Base-by-base conservation (phyloP, 2,888 invertebrate genomes). In the Drosophila mimica region DNA sequence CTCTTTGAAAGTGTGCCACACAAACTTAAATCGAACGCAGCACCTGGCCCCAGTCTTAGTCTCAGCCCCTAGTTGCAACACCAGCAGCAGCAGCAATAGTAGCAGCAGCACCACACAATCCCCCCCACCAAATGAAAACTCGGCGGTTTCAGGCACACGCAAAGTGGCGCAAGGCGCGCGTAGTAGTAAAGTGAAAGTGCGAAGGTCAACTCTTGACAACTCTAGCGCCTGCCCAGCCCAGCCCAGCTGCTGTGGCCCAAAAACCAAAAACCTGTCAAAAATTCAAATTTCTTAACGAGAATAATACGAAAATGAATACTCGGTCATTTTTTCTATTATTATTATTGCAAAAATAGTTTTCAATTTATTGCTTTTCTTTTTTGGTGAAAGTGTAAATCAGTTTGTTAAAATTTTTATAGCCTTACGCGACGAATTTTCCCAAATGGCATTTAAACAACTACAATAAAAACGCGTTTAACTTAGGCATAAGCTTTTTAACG, bases 141-240 rank as follows among this genome's bases (percentile, higher is more conserved):
- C 89, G 87, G 83, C 83, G 85, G 85, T 85, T 90, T 85, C 85
- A 85, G 89, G 86, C 82, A 69, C 80, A 79, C 82, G 76, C 76
- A 77, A 77, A 85, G 67, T 71, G 82, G 75, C 58, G 81, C 79
- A 79, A 81, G 88, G 60, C 60, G 83, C 83, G 88, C 83, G 88
- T 84, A 88, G 86, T 89, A 88, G 87, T 90, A 90, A 87, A 87
- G 86, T 87, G 86, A 87, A 87, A 87, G 86, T 87, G 89, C 86
- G 86, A 87, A 87, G 86, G 86, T 87, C 86, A 87, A 88, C 88
- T 77, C 81, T 70, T 70, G 76, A 79, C 70, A 76, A 74, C 66
- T 81, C 79, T 70, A 74, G 74, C 79, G 82, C 79, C 79, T 81
- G 78, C 68, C 79, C 77, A 81, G 90, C 85, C 88, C 83, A 62